These are phyloP conservation scores for Chloropsis hardwickii DNA, from an alignment of 2,113 vertebrate genomes.

Conservation along the genomic window DNA sequence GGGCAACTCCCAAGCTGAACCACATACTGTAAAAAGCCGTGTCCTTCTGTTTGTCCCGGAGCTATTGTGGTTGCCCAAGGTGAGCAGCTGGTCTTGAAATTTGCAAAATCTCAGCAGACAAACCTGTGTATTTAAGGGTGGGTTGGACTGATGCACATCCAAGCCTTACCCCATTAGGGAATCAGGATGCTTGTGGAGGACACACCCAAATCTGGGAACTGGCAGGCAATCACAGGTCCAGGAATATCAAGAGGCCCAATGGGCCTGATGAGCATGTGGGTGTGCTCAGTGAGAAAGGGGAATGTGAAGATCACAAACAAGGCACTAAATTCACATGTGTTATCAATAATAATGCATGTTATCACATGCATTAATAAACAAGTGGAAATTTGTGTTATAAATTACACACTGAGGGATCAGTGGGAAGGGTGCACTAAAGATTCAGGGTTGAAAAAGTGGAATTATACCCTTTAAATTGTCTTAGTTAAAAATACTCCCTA, in stretches of 20 bases:
- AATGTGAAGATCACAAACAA: neutral
- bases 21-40: neutral
- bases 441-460: neutral
- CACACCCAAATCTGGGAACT: slow-evolving; percentile 8
- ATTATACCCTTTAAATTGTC: neutral
- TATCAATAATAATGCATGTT: neutral
- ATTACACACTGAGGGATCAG: neutral
- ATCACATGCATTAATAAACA: neutral
- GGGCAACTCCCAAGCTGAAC: neutral
- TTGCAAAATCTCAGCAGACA: neutral
- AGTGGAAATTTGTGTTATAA: neutral
- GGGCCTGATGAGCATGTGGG: neutral
- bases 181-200: neutral
- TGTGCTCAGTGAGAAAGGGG: neutral
- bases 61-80: neutral
- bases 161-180: neutral
- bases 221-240: neutral
- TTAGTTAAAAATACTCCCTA: neutral
- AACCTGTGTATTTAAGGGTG: neutral
- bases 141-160: neutral
- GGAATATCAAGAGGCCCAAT: neutral
- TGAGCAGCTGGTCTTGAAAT: neutral
- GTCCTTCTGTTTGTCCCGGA: neutral
- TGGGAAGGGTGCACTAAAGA: neutral
- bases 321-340: neutral